Evolutionary conservation across 2,888 invertebrate genomes (phyloP).

Genomic region (Norana najaformis): DNA sequence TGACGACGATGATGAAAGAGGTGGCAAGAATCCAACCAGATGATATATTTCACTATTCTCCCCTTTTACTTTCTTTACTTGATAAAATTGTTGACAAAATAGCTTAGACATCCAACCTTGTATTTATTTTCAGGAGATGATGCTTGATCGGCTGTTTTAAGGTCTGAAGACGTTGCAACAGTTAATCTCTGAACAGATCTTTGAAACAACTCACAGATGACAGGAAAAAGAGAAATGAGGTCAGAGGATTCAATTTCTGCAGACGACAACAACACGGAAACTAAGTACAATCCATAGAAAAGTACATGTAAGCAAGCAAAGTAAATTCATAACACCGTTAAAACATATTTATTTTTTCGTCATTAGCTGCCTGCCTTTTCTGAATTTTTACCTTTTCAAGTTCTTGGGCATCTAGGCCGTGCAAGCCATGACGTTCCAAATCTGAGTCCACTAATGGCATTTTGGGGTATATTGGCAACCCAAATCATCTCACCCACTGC

Average conservation of each 20-base stretch:
- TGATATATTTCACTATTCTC: background rate
- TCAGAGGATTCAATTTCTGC: background rate
- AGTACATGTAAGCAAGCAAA: background rate
- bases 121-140: background rate
- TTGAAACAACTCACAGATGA: constrained; percentile 10
- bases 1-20: background rate
- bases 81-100: background rate
- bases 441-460: too few relatives aligned
- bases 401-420: too few relatives aligned
- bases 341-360: background rate
- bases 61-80: background rate
- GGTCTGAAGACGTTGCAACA: background rate
- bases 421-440: too few relatives aligned
- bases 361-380: background rate
- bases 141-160: background rate
- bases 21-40: background rate
- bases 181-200: background rate
- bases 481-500: too few relatives aligned
- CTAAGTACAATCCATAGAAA: background rate
- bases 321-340: background rate
- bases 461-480: too few relatives aligned
- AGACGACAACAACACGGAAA: background rate
- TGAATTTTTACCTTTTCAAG: too few relatives aligned
- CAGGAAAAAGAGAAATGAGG: background rate
- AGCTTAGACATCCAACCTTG: background rate